Evolutionary conservation across 2,888 invertebrate species (phyloP), one percentile per base, ranked within the genome.

Genomic region (Rhagophthalmus giganteus): DNA sequence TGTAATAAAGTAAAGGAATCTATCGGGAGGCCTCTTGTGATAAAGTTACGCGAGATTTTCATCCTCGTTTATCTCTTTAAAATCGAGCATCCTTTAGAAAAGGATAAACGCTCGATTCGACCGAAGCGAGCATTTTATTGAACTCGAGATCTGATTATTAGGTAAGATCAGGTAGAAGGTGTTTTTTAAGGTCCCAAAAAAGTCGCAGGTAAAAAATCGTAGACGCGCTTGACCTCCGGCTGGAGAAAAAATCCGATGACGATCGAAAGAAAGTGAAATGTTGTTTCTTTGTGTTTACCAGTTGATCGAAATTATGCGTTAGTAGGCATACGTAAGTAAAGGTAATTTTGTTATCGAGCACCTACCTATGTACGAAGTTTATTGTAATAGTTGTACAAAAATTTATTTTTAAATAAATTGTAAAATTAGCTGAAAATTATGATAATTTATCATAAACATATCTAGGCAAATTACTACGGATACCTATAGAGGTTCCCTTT

Each of bases 91-190:
- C 5, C 6, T 10, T 13, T n/a, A n/a, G n/a, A 26, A 42, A 42
- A 27, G 16, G 35, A 27, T 9, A 11, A 38, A 14, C 13, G 16
- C 5, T 33, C 25, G 26, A 34, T 34, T 20, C 37, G 30, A 49
- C 39, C 34, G 41, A 30, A 42, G 35, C 37, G 54, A 45, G 49
- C 51, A 50, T 59, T 55, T 59, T 59, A 59, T 59, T 54, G 57
- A 55, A 53, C 41, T 44, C 16, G 45, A 50, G 55, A 50, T 62
- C 59, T 62, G 65, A 67, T 67, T 67, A 67, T 67, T 67, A 66
- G 65, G 65, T 62, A 63, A 64, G 64, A 64, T 64, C 67, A 66
- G 67, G 67, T 66, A 66, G 67, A 63, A 60, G 56, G 58, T 57
- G 50, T 58, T 60, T 62, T 63, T 64, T 60, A 41, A 50, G 40